phyloP scores from a whole-genome alignment of 1,140 invertebrate species.

The Probaryconus sp. region DNA sequence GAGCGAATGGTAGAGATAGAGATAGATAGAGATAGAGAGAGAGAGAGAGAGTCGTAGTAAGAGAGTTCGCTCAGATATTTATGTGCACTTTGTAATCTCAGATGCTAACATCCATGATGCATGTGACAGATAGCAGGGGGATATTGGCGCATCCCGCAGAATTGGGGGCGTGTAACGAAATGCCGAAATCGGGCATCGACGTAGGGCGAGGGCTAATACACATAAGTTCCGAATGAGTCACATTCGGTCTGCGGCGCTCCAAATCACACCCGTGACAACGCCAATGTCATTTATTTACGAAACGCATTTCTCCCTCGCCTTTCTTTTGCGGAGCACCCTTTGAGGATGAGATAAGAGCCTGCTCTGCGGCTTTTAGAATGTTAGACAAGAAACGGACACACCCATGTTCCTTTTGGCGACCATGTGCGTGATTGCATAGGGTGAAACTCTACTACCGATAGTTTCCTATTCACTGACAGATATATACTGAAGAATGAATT shows the following conservation, averaged over 20 bases:
- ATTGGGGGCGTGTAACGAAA: conserved; percentile 49
- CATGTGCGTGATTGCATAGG: no score
- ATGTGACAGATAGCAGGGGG: conserved; percentile 50
- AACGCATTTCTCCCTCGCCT: conserved; percentile 21
- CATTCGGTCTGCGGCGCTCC: conserved; percentile 19
- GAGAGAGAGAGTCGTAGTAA: conserved; percentile 6
- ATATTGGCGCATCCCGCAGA: conserved; percentile 12
- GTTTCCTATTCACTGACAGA: no score
- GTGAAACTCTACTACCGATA: no score
- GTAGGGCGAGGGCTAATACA: conserved; percentile 45
- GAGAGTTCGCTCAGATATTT: conserved; percentile 54
- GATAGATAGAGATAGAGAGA: conserved; percentile 1
- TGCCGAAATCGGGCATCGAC: conserved; percentile 37
- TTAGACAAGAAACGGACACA: conserved; percentile 37
- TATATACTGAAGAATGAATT: no score
- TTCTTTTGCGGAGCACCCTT: conserved; percentile 36
- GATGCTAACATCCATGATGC: conserved; percentile 60
- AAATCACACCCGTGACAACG: conserved; percentile 55
- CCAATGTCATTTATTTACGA: conserved; percentile 56
- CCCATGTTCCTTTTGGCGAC: conserved; percentile 26
- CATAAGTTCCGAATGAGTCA: conserved; percentile 48
- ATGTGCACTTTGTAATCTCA: conserved; percentile 63
- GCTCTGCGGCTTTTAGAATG: conserved; percentile 32
- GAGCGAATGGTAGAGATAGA: neutral
- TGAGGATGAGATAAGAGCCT: conserved; percentile 40